Evolutionary conservation across 2,113 vertebrate species (phyloP), one percentile per base, ranked within the genome.

Genomic region (Polypterus bichir): DNA sequence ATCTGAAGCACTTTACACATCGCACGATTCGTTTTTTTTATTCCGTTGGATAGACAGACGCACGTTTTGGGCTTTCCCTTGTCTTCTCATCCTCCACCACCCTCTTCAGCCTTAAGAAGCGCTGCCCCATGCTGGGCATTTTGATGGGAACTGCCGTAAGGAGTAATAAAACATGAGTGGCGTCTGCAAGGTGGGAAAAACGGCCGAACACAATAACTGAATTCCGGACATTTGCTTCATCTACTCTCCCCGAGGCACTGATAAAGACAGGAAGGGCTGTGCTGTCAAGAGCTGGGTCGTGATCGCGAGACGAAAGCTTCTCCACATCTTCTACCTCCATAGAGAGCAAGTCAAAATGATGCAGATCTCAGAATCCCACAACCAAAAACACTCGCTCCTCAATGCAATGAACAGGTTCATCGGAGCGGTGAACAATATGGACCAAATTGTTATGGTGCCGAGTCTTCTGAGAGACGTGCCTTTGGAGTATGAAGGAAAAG

Each of bases 391-490:
- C 74, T 94, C 91, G 0, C 85, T 96, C 54, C 92, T 93, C 74
- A 91, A 88, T 61, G 85, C 92, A 73, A 94, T 93, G 92, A 92
- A 84, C 76, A 88, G 92, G 67, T 94, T 97, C 76, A 91, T 96
- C 45, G 90, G 90, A 8, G 93, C 93, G 0, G 92, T 97, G 61
- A 93, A 91, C 73, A 92, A 94, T 81, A 97, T 97, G 93, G 93
- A 97, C 81, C 92, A 94, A 80, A 97, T 91, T 1, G 91, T 97
- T 67, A 94, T 97, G 93, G 89, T 97, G 68, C 93, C 93, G 48
- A 97, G 89, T 70, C 78, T 97, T 73, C 83, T 97, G 70, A 86
- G 92, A 62, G 93, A 97, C 59, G 87, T 98, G 71, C 93, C 93
- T n/a, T 76, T 92, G 69, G 82, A 84, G 47, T 80, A 87, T 65